A percentile compares a stretch with the other conserved stretches of the same genome.
phyloP scores from a whole-genome alignment of 2,888 invertebrate genomes.

The Diplazon laetatorius region DNA sequence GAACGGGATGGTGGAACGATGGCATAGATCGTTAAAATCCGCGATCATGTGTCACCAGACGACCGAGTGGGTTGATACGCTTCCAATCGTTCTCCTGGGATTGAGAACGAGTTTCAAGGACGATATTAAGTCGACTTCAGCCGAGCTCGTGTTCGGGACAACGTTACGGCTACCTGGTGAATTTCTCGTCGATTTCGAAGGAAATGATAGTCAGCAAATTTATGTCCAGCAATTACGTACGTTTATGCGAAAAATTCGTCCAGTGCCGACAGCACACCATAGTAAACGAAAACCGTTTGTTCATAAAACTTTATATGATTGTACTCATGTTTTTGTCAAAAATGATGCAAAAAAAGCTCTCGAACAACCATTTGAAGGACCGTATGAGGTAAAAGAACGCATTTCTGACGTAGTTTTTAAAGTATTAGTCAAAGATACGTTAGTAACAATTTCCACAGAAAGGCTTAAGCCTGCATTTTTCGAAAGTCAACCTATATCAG shows the following conservation, averaged over 20 bases:
- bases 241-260: background rate
- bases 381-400: background rate
- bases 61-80: background rate
- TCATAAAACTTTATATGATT: background rate
- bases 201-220: background rate
- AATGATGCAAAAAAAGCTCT: background rate
- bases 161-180: background rate
- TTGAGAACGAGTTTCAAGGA: slow-evolving; percentile 13
- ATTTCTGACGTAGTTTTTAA: slow-evolving; percentile 1
- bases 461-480: slow-evolving; percentile 28
- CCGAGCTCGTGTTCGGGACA: slow-evolving; percentile 1
- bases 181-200: slow-evolving; percentile 9
- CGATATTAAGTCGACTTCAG: slow-evolving; percentile 32
- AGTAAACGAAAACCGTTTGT: background rate
- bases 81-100: background rate
- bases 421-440: background rate
- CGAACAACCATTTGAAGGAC: background rate
- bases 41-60: slow-evolving; percentile 9
- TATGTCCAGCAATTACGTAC: slow-evolving; percentile 3
- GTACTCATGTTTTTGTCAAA: background rate
- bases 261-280: slow-evolving; percentile 9
- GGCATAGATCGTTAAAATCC: slow-evolving; percentile 1
- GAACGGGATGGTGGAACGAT: slow-evolving; percentile 11
- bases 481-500: background rate
- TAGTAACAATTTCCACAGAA: slow-evolving; percentile 21